Percentiles rank a stretch among this genome's conserved stretches.
These are phyloP conservation scores for Pocillopora verrucosa DNA, from an alignment of 64 coral and sea anemone genomes.

Conservation along the genomic window DNA sequence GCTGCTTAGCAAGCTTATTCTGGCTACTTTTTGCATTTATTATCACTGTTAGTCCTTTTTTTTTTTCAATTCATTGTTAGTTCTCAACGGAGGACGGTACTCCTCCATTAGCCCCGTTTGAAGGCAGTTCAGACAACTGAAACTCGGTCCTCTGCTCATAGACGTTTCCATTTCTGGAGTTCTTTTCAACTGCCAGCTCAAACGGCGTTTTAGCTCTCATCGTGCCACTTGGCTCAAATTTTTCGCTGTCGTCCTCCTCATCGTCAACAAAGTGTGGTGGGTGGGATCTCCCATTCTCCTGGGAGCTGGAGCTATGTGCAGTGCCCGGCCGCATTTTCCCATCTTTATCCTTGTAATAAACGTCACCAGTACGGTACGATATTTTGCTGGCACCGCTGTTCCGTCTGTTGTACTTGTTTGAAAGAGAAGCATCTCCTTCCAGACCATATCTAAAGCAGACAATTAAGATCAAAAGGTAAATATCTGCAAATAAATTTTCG, in stretches of 20 bases:
- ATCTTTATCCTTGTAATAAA: constrained; percentile 53
- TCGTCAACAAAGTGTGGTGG: neutral
- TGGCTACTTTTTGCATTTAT: neutral
- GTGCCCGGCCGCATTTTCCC: constrained; percentile 8
- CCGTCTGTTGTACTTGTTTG: neutral
- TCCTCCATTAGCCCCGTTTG: neutral
- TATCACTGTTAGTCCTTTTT: neutral
- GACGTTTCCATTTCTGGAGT: neutral
- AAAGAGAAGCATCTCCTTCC: neutral
- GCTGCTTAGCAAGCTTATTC: too few relatives aligned
- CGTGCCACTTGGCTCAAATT: neutral
- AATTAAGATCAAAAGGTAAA: neutral
- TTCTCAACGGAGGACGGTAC: neutral
- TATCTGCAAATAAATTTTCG: neutral
- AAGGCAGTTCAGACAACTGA: neutral
- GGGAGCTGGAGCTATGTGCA: neutral
- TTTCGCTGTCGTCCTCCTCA: neutral
- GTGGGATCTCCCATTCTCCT: neutral
- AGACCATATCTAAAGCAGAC: neutral
- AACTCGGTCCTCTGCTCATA: neutral
- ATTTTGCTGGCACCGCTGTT: constrained; percentile 19
- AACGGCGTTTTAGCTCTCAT: neutral
- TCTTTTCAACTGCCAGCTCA: constrained; percentile 17
- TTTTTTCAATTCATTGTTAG: neutral
- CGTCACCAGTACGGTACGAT: constrained; percentile 51